Evolutionary conservation across 2,888 invertebrate genomes (phyloP), one percentile per base, ranked within the genome.

Genomic region (Apodemia duryi): DNA sequence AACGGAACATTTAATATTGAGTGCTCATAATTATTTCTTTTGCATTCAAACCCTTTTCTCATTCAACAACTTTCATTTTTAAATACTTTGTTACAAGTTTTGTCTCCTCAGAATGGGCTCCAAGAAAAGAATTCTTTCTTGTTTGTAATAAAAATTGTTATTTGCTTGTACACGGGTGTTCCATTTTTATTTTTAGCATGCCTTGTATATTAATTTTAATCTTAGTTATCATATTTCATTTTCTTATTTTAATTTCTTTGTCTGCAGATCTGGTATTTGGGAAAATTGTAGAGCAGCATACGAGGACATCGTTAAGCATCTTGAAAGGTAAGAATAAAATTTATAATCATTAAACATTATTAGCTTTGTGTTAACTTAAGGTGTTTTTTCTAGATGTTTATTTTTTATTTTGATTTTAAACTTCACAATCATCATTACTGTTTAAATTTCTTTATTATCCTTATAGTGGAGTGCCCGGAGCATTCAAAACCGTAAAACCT

Each of bases 261-360:
- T 89, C 93, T 88, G 74, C 93, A 95, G 95, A 87, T 96, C 96
- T 84, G 96, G 96, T 79, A 97, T 97, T 85, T 97, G 97, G 97
- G 97, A 98, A 93, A 97, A 97, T 92, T 97, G 97, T 93, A 94
- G 97, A 90, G 97, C 97, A 73, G 97, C 97, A 77, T 98, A 98
- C 90, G 98, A 97, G 92, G 97, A 98, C 92, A 97, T 98, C 89
- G 97, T 97, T 77, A 98, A 97, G 93, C 97, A 97, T 88, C 94
- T 98, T 85, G 97, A 97, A 94, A 96, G 98, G 96, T 97, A 95
- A 93, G 95, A 87, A 46, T 13, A 38, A 21, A 38, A 38, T 46
- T 46, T 46, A 43, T 43, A 46, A 5, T 46, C 46, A 46, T 13
- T 3, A 3, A 13, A 46, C 13, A 46, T 13, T 5, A 13, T 3